Evolutionary conservation across 2,888 invertebrate species (phyloP), one percentile per base, ranked within the genome.

Genomic region (Formica aserva): DNA sequence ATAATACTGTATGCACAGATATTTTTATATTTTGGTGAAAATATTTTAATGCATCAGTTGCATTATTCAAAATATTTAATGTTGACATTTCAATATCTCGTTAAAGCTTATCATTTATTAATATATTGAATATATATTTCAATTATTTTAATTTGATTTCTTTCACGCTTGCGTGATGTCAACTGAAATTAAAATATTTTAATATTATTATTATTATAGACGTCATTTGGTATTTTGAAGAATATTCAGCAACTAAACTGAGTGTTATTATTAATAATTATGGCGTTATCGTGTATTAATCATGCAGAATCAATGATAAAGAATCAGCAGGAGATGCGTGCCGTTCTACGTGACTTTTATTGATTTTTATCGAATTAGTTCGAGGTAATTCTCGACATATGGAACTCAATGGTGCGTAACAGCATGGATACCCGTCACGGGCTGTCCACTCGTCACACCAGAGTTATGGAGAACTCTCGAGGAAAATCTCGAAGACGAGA

Each of bases 401-500:
- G 72, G 48, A 48, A 60, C 60, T 80, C 60, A 80, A 71, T 80
- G 35, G 78, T 45, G 32, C 78, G 78, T 71, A 78, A 78, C 78
- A 78, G 35, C 60, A 71, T 72, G 60, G 78, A 80, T 72, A 72
- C 72, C 72, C 78, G 78, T 71, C 78, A 80, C 72, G 78, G 71
- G 60, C 72, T 80, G 78, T 80, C 78, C 78, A 80, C 78, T 80
- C 60, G 78, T 60, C 78, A 72, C 60, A 60, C 35, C 60, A 60
- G 72, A 80, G 78, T 80, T 80, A 80, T 80, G 78, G 72, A 80
- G 78, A 80, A 80, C 78, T 80, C 78, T 80, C 45, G 60, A 80
- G 72, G 78, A 80, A 80, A 80, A 80, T 80, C 78, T 80, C 72
- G 18, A 80, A 48, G 78, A 69, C 69, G 69, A 69, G 69, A 80